Percentiles rank a stretch among this genome's conserved stretches.
phyloP scores from a whole-genome alignment of 2,888 invertebrate genomes.

The Dione vanillae region DNA sequence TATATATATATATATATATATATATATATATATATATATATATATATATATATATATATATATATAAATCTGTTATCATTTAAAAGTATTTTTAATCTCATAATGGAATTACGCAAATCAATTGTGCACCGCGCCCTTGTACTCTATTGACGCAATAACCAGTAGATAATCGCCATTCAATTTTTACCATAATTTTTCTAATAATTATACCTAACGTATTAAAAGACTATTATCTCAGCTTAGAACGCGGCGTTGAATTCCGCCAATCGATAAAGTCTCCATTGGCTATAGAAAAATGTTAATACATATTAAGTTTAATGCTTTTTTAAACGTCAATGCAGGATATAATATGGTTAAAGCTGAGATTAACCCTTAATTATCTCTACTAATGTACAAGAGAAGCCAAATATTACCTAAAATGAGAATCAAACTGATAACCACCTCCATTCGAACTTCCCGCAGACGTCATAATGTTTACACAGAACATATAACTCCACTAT shows the following conservation, averaged over 20 bases:
- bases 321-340: no score
- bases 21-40: no score
- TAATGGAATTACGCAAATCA: neutral
- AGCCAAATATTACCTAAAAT: neutral
- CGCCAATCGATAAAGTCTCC: no score
- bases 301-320: no score
- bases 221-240: neutral
- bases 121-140: neutral
- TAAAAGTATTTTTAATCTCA: neutral
- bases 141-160: neutral
- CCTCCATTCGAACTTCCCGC: neutral
- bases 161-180: neutral
- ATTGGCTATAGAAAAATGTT: no score
- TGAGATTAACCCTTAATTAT: no score
- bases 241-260: neutral
- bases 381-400: neutral
- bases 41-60: no score
- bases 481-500: constrained; percentile 2
- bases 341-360: no score
- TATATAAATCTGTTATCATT: neutral
- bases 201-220: neutral
- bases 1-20: no score
- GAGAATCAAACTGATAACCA: neutral
- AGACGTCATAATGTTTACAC: neutral
- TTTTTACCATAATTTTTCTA: neutral